Base-by-base conservation (phyloP, 1,140 invertebrate species). In the Diachasmimorpha longicaudata region DNA sequence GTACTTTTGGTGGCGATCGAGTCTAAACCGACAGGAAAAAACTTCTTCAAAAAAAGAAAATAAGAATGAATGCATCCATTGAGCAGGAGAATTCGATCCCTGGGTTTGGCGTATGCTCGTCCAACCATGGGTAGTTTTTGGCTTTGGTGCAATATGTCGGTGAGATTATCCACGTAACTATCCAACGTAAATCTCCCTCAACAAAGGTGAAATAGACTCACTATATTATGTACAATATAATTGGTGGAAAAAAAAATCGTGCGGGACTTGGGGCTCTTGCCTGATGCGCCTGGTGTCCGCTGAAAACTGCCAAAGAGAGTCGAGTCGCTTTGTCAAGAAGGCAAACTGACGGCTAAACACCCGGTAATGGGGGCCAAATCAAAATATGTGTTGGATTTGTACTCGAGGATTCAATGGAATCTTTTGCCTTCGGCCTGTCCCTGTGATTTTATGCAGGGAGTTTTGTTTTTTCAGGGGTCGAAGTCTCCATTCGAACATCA, bases 301-400 rank as follows among this genome's bases (percentile, higher is more conserved):
- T 19, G 23, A 63, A 63, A 63, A 63, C 39, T 80, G 79, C 66
- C 79, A 80, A 72, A 84, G 81, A 85, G 55, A 37, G 48, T 81
- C 82, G 78, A 85, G 86, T 88, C 84, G 86, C 84, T 83, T 87
- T 88, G 87, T 88, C 86, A 88, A 87, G 81, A 88, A 89, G 87
- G 87, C 86, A 88, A 88, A 86, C 72, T 77, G 55, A 78, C 79
- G 78, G 67, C 82, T 86, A 87, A 88, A 86, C 85, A 83, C 78
- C 79, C 83, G 81, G 80, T 86, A 88, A 88, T 87, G 79, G 81
- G 83, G 80, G 80, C 79, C 42, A 79, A 86, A 88, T 88, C 82
- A 85, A 86, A 87, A 85, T 85, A 85, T 81, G 82, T 25, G 58
- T 6, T n/a, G 48, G 9, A 52, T 52, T 52, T 52, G 48, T 52